A percentile compares a stretch with the other conserved stretches of the same genome.
These are phyloP conservation scores for Gorsachius magnificus DNA, from an alignment of 2,797 vertebrate genomes.

Conservation along the genomic window DNA sequence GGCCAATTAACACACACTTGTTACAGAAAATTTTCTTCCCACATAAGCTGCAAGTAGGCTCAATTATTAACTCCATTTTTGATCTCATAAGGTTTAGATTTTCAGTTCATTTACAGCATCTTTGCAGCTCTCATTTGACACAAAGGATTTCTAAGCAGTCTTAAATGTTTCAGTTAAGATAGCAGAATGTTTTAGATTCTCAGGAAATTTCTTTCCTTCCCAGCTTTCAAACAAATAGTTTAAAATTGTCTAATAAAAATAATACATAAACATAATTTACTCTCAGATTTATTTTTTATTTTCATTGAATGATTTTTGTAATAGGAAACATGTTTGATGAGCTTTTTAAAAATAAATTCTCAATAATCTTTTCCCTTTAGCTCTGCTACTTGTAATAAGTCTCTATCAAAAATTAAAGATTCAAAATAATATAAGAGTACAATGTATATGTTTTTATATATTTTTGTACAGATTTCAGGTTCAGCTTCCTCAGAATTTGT, in stretches of 20 bases:
- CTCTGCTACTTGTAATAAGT: background rate
- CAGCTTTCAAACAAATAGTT: background rate
- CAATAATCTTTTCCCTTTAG: background rate
- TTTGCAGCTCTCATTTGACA: background rate
- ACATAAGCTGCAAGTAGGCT: background rate
- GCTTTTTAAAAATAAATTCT: background rate
- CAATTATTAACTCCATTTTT: background rate
- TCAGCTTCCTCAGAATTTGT: background rate
- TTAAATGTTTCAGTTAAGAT: background rate
- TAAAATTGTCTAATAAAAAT: background rate
- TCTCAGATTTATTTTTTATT: background rate
- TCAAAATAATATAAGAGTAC: background rate
- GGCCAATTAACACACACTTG: background rate
- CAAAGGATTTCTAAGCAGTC: background rate
- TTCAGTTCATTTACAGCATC: background rate
- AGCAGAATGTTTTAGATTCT: background rate
- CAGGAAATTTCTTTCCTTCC: background rate
- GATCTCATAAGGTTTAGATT: background rate
- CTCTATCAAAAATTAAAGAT: background rate
- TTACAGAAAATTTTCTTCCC: background rate
- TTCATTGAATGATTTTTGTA: background rate
- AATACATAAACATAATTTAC: background rate
- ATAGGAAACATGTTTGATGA: background rate
- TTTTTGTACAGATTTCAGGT: background rate
- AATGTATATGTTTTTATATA: background rate